Conservation (phyloP, 2,797 vertebrate genomes). For the Bradypodion ventrale region DNA sequence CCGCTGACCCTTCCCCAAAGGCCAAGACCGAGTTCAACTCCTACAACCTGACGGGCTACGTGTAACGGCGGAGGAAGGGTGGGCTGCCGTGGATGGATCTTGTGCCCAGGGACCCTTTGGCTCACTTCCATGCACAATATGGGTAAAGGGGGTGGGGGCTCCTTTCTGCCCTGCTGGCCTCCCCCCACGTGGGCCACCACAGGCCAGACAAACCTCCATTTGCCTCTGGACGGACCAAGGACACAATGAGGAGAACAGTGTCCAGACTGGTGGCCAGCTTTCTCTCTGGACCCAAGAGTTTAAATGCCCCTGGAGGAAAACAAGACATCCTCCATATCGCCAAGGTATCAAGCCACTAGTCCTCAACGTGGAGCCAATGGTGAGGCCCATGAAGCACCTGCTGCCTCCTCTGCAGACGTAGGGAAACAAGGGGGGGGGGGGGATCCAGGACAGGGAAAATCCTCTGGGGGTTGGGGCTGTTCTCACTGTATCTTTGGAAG, state of each 20-base stretch:
- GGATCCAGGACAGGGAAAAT: fast-evolving
- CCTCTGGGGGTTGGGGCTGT: too few relatives aligned
- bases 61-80: conserved; percentile 58
- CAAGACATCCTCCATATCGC: neutral
- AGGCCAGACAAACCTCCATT: neutral
- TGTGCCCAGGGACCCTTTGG: neutral
- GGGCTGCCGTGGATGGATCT: fast-evolving
- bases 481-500: too few relatives aligned
- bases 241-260: neutral
- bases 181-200: too few relatives aligned
- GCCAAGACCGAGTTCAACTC: conserved; percentile 76
- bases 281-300: neutral
- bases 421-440: too few relatives aligned
- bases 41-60: conserved; percentile 82
- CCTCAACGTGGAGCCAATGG: too few relatives aligned
- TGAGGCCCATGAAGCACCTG: neutral
- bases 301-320: neutral
- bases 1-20: conserved; percentile 53
- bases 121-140: neutral
- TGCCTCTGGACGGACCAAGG: neutral
- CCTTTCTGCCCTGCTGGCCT: too few relatives aligned
- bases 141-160: neutral
- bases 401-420: too few relatives aligned
- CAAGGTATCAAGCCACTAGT: neutral
- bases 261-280: too few relatives aligned